phyloP scores from a whole-genome alignment of 2,797 vertebrate genomes.

The Sebastes reedi region DNA sequence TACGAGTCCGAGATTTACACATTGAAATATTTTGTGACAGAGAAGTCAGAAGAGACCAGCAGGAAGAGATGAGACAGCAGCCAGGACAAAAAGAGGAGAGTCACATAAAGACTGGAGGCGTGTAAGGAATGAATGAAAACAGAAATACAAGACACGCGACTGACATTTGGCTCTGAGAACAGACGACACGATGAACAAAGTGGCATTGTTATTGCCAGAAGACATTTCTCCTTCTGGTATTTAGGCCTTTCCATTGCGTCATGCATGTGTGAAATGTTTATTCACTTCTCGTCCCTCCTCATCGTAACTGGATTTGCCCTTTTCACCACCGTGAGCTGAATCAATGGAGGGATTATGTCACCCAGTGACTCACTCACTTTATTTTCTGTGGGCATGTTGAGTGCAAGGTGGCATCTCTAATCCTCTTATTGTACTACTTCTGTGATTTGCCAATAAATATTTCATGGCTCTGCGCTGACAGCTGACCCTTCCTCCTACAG shows the following conservation, averaged over 20 bases:
- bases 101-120: constrained; percentile 54
- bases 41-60: not conserved
- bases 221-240: not conserved
- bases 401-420: constrained; percentile 49
- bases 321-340: constrained; percentile 31
- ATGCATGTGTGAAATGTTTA: constrained; percentile 20
- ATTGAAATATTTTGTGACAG: not conserved
- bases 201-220: not conserved
- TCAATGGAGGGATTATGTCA: constrained; percentile 57
- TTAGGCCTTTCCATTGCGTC: constrained; percentile 25
- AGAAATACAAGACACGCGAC: constrained; percentile 74
- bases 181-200: not conserved
- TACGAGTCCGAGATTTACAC: not conserved
- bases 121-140: constrained; percentile 43
- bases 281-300: constrained; percentile 28
- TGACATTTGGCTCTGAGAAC: constrained; percentile 31
- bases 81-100: constrained; percentile 3
- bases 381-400: constrained; percentile 47
- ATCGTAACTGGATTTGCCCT: constrained; percentile 48
- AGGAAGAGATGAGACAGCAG: not conserved
- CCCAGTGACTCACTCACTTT: constrained; percentile 44
- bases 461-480: constrained; percentile 30
- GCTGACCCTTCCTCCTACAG: constrained; percentile 31
- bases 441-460: constrained; percentile 37
- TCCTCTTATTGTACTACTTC: constrained; percentile 50